These are phyloP conservation scores for Vanessa tameamea DNA, from an alignment of 1,140 invertebrate genomes.

Conservation along the genomic window DNA sequence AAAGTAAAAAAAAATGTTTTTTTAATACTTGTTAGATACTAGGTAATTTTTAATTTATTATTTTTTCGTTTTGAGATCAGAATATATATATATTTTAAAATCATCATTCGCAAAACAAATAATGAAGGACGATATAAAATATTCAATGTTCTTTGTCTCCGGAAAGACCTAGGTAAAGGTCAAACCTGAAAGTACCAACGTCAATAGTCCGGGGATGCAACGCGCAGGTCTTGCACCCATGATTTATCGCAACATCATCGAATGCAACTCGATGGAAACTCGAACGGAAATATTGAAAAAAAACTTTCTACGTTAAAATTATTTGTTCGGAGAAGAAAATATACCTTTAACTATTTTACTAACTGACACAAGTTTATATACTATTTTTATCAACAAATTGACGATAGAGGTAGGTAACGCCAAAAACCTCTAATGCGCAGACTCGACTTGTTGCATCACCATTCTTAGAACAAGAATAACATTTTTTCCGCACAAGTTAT, in stretches of 20 bases:
- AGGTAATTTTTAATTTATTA: too few relatives aligned
- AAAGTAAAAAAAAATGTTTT: too few relatives aligned
- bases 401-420: too few relatives aligned
- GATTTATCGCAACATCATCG: conserved; percentile 7
- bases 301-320: background rate
- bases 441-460: conserved; percentile 28
- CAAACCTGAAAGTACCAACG: conserved; percentile 20
- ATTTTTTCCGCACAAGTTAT: background rate
- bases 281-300: background rate
- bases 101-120: background rate
- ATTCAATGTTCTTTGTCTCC: conserved; percentile 1
- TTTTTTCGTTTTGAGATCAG: too few relatives aligned
- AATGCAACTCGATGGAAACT: conserved; percentile 24
- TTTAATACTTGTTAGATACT: too few relatives aligned
- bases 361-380: too few relatives aligned
- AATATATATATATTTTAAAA: background rate
- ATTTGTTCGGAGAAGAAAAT: background rate
- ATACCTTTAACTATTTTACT: too few relatives aligned
- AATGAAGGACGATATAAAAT: background rate
- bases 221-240: conserved; percentile 36
- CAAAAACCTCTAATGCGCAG: conserved; percentile 19
- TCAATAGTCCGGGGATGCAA: conserved; percentile 38
- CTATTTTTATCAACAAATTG: too few relatives aligned
- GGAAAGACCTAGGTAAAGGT: conserved; percentile 14
- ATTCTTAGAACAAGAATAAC: background rate